Evolutionary conservation across 2,888 invertebrate species (phyloP).

Genomic region (Sarcophaga subvicina): DNA sequence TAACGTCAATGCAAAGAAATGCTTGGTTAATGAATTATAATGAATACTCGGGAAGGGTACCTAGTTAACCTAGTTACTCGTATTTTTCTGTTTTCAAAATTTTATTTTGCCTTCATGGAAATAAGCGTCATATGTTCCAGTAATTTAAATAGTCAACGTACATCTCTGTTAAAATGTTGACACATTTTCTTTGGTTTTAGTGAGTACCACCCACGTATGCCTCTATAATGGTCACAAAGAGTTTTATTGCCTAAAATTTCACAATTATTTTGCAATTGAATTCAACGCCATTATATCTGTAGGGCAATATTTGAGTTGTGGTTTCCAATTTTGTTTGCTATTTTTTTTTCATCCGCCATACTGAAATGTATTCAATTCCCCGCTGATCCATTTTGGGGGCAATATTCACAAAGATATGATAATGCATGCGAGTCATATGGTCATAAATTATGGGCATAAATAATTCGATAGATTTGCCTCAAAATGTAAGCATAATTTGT

Average conservation of each 20-base stretch:
- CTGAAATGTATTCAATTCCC: background rate
- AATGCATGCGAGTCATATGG: background rate
- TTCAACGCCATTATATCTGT: background rate
- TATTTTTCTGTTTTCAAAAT: no score
- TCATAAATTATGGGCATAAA: background rate
- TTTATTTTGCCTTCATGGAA: no score
- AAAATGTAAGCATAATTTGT: background rate
- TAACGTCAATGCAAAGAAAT: no score
- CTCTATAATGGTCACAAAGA: no score
- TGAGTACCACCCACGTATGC: background rate
- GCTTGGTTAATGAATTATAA: no score
- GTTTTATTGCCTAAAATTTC: background rate
- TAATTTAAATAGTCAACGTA: no score
- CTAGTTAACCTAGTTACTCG: no score
- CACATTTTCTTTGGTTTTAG: background rate
- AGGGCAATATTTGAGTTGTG: background rate
- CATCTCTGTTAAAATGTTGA: no score
- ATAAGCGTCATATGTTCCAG: no score
- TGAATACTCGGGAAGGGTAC: no score
- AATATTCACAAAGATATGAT: background rate
- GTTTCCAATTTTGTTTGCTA: background rate
- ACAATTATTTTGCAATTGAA: background rate
- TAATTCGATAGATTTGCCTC: background rate
- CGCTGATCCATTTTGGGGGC: background rate
- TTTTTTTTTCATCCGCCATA: background rate